A percentile compares a stretch with the other conserved stretches of the same genome.
Conservation (phyloP, 2,888 invertebrate genomes). For the Agrotis puta region DNA sequence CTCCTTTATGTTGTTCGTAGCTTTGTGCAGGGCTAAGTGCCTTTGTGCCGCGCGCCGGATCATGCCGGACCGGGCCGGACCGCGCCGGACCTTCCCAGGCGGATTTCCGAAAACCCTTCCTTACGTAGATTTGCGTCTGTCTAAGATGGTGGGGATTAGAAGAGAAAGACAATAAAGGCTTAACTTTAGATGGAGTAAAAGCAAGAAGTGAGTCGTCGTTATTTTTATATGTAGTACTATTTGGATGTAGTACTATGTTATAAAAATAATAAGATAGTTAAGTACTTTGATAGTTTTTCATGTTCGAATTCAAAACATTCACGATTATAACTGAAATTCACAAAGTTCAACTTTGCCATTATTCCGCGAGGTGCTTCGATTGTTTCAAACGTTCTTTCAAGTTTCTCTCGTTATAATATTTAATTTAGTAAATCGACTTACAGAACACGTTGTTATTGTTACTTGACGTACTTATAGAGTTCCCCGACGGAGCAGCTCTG, state of each 20-base stretch:
- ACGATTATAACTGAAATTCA: not conserved
- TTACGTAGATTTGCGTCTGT: slow-evolving; percentile 20
- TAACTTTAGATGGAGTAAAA: not conserved
- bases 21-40: slow-evolving; percentile 32
- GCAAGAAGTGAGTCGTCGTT: not conserved
- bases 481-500: slow-evolving; percentile 1
- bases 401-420: slow-evolving; percentile 43
- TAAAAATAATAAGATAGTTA: too few relatives aligned
- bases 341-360: not conserved
- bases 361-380: slow-evolving; percentile 10
- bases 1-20: slow-evolving; percentile 31
- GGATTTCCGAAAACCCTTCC: slow-evolving; percentile 52
- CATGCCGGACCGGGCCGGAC: too few relatives aligned
- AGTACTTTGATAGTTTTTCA: too few relatives aligned
- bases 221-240: not conserved
- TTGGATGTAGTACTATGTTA: too few relatives aligned
- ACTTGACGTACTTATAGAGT: slow-evolving; percentile 60
- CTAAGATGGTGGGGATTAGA: slow-evolving; percentile 17
- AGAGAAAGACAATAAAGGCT: not conserved
- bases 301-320: not conserved
- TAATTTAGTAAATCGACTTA: slow-evolving; percentile 48
- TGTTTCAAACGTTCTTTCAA: slow-evolving; percentile 20
- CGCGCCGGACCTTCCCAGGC: slow-evolving; percentile 10
- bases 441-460: slow-evolving; percentile 44
- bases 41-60: slow-evolving; percentile 26